Percentiles rank a stretch among this genome's conserved stretches.
Evolutionary conservation across 1,140 invertebrate genomes (phyloP).

Genomic region (Steinernema khuongi): DNA sequence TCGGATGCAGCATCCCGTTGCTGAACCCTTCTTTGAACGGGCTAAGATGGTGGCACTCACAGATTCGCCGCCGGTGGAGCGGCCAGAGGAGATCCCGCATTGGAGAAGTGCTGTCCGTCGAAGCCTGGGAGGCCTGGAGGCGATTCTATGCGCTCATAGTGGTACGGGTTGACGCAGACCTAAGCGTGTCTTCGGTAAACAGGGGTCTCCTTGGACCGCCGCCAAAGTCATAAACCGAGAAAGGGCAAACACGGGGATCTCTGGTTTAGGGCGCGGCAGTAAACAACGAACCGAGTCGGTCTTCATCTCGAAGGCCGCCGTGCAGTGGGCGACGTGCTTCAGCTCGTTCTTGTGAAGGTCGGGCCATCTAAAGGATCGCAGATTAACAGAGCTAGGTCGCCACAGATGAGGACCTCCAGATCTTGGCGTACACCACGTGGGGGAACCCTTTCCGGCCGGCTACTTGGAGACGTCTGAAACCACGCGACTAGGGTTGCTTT

Average conservation of each 20-base stretch:
- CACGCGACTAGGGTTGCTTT: conserved; percentile 67
- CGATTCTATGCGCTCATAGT: conserved; percentile 94
- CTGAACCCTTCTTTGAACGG: no score
- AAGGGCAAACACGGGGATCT: no score
- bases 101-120: not conserved
- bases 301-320: conserved; percentile 67
- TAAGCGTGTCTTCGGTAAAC: conserved; percentile 66
- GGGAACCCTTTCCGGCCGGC: conserved; percentile 98
- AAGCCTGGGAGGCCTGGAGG: conserved; percentile 78
- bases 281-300: conserved; percentile 59
- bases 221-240: conserved; percentile 70
- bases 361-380: conserved; percentile 91
- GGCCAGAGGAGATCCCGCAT: conserved; percentile 40
- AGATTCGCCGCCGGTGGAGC: no score
- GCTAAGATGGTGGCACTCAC: no score
- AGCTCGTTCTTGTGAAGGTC: conserved; percentile 98
- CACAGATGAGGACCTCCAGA: conserved; percentile 58
- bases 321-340: conserved; percentile 92
- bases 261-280: no score
- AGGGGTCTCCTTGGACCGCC: not conserved
- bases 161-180: conserved; percentile 98
- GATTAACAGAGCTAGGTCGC: conserved; percentile 51
- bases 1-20: no score
- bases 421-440: conserved; percentile 96
- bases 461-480: conserved; percentile 65